phyloP scores from a whole-genome alignment of 2,113 vertebrate species.

The Tretioscincus oriximinensis region DNA sequence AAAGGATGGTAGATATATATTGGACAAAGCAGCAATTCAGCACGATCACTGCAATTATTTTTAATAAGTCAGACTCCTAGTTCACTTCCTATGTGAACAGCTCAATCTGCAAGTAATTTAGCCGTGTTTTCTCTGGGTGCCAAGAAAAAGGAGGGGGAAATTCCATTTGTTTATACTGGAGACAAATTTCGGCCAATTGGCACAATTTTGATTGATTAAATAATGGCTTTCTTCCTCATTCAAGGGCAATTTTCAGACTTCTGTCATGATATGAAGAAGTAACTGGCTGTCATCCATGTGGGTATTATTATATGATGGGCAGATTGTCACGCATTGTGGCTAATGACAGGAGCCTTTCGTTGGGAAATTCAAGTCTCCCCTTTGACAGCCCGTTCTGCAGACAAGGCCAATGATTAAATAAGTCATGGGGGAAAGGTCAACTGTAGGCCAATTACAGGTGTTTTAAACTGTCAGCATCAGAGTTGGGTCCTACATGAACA shows the following conservation, averaged over 20 bases:
- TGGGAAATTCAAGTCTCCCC: constrained; percentile 38
- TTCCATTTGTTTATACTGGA: constrained; percentile 83
- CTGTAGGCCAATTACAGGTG: constrained; percentile 51
- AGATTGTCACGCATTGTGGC: constrained; percentile 47
- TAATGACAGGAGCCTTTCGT: constrained; percentile 48
- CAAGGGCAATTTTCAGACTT: constrained; percentile 77
- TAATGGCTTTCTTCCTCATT: constrained; percentile 87
- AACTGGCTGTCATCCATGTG: constrained; percentile 66
- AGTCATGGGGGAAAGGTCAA: constrained; percentile 53
- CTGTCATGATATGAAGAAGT: constrained; percentile 67
- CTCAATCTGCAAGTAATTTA: constrained; percentile 83
- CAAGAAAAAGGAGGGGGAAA: constrained; percentile 47
- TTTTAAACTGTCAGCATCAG: constrained; percentile 39
- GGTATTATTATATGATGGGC: constrained; percentile 51
- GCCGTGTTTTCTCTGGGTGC: constrained; percentile 75
- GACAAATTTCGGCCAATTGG: constrained; percentile 85
- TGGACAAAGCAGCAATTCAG: constrained; percentile 54
- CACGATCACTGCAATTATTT: constrained; percentile 70
- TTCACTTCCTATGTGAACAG: constrained; percentile 66
- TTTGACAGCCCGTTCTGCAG: constrained; percentile 52
- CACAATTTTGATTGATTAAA: constrained; percentile 89
- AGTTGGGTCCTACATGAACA: constrained; percentile 31
- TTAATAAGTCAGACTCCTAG: constrained; percentile 69
- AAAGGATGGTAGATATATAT: neutral
- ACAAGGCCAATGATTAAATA: constrained; percentile 43